A percentile compares a stretch with the other conserved stretches of the same genome.
phyloP scores from a whole-genome alignment of 2,797 vertebrate species.

The Glyptemys insculpta region DNA sequence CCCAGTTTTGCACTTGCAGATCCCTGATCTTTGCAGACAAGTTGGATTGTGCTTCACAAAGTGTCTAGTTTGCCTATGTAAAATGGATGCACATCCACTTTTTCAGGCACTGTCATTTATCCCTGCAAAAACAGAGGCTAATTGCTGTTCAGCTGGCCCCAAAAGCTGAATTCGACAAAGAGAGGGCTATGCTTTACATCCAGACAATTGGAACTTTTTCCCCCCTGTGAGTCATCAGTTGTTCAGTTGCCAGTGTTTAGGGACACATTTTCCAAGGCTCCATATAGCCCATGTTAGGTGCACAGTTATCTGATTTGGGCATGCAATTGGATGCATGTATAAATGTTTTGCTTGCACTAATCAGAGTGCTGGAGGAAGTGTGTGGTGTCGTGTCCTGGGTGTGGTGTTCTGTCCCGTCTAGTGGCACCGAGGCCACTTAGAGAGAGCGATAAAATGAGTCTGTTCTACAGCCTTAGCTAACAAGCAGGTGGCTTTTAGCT shows the following conservation, averaged over 20 bases:
- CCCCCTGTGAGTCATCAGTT: background rate
- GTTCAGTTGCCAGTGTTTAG: background rate
- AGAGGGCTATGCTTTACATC: background rate
- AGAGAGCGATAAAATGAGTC: too few relatives aligned
- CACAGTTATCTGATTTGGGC: background rate
- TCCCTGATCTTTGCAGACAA: background rate
- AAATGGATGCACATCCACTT: background rate
- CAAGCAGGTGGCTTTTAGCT: too few relatives aligned
- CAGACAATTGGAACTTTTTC: background rate
- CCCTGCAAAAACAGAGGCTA: background rate
- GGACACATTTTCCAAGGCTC: background rate
- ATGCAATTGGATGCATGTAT: background rate
- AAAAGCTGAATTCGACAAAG: background rate
- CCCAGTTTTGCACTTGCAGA: constrained; percentile 33
- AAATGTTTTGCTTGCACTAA: background rate
- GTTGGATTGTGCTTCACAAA: constrained; percentile 19
- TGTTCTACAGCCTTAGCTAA: too few relatives aligned
- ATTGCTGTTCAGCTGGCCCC: background rate
- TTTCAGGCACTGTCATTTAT: background rate
- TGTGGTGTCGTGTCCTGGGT: too few relatives aligned
- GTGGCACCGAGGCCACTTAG: too few relatives aligned
- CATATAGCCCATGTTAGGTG: background rate
- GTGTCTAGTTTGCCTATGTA: background rate
- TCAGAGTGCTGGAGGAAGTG: background rate
- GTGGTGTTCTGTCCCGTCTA: too few relatives aligned